These are phyloP conservation scores for Stenchaetothrips biformis DNA, from an alignment of 2,888 invertebrate species.

Conservation along the genomic window DNA sequence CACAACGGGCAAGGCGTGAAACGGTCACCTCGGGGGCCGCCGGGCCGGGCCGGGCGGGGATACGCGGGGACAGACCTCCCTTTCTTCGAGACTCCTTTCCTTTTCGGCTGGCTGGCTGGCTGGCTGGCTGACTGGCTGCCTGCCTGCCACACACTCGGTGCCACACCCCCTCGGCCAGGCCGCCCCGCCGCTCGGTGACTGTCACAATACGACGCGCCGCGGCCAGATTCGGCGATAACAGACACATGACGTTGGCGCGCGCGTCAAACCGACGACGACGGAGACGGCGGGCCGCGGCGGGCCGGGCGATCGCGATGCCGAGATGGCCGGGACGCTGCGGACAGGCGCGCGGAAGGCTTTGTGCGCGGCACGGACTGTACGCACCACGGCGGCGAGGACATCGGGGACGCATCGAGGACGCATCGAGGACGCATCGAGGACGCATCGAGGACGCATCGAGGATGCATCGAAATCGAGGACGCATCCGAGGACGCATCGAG, in stretches of 20 bases:
- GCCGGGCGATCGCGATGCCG: too few relatives aligned
- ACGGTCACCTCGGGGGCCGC: neutral
- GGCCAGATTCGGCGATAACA: neutral
- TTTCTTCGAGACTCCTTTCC: too few relatives aligned
- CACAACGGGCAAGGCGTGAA: neutral
- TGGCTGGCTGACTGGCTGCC: too few relatives aligned
- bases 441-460: too few relatives aligned
- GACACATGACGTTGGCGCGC: neutral
- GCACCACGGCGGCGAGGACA: neutral
- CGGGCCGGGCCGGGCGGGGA: neutral
- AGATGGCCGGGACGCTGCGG: too few relatives aligned
- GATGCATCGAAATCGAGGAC: neutral
- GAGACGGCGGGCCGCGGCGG: too few relatives aligned
- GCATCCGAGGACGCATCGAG: neutral
- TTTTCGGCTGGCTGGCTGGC: too few relatives aligned
- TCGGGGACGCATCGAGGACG: neutral
- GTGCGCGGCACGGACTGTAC: too few relatives aligned
- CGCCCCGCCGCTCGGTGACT: neutral
- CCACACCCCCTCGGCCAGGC: neutral
- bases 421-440: too few relatives aligned
- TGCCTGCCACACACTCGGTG: neutral
- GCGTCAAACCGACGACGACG: neutral
- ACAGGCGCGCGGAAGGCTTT: too few relatives aligned
- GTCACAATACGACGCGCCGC: constrained; percentile 21
- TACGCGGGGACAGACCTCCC: neutral